Base-by-base conservation (phyloP, 2,113 vertebrate species). In the Gadus macrocephalus region DNA sequence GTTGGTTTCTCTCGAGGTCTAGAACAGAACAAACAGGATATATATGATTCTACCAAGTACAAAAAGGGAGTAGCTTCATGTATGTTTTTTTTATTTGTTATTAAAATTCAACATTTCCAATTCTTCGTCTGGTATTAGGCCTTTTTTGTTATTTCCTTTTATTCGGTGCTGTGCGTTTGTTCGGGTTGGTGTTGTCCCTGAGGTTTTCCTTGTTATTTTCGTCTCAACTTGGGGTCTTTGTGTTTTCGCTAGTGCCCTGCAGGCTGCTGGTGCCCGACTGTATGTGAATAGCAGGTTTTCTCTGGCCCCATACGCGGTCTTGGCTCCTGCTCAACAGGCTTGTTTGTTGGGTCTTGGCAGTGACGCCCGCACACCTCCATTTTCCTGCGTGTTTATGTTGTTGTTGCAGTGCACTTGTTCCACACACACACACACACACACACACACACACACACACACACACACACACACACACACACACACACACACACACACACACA, bases 311-410 rank as follows among this genome's bases (percentile, higher is more conserved):
- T 55, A 42, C 62, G 58, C 31, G 8, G 49, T 80, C 75, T 75
- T 80, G 83, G 84, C 72, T 64, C 22, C 64, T 16, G 67, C 62
- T 78, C 83, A 83, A 61, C 80, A 70, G 67, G 72, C 80, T 74
- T 78, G 71, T 76, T 80, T 76, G 70, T 77, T 55, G 67, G 66
- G 66, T 64, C 38, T 79, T 83, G 80, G 86, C 72, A 76, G 67
- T 2, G 2, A 68, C 53, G 68, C 64, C n/a, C 12, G 31, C 68
- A 78, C 67, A 68, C 53, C 75, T 79, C 68, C 74, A 72, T 72
- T 58, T 67, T 76, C 63, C 77, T 78, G 72, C 56, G 72, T 42
- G 14, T 14, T 53, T 14, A 64, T 59, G 66, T 62, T 66, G 49
- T 63, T 49, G 61, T 5, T 65, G 15, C 25, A 42, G 8, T 59